phyloP scores from a whole-genome alignment of 2,888 invertebrate genomes.

The Sicus ferrugineus region DNA sequence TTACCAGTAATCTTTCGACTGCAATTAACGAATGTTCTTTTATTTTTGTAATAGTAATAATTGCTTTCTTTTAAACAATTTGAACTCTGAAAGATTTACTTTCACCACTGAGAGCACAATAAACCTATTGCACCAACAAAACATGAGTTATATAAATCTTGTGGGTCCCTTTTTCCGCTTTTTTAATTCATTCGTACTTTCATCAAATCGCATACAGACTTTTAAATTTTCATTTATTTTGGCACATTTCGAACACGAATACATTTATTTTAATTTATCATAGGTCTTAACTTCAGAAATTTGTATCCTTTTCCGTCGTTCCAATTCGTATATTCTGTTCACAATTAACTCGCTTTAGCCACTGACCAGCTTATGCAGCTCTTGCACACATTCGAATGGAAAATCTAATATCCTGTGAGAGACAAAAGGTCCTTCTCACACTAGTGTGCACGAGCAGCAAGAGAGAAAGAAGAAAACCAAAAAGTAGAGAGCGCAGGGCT shows the following conservation, averaged over 20 bases:
- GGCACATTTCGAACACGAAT: not conserved
- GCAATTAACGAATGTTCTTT: too few relatives aligned
- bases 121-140: too few relatives aligned
- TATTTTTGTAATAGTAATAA: too few relatives aligned
- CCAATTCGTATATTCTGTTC: constrained; percentile 41
- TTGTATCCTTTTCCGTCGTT: constrained; percentile 24
- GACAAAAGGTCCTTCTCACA: constrained; percentile 24
- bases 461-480: constrained; percentile 15
- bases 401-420: constrained; percentile 44
- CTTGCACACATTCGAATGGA: constrained; percentile 27
- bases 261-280: not conserved
- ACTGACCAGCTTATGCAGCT: constrained; percentile 38
- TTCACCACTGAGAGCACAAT: not conserved
- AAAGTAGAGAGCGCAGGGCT: too few relatives aligned
- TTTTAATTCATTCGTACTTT: not conserved
- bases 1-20: too few relatives aligned
- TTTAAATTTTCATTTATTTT: not conserved
- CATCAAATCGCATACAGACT: not conserved
- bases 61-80: not conserved
- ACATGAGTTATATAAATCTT: too few relatives aligned
- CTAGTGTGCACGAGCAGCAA: not conserved
- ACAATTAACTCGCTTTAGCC: constrained; percentile 47
- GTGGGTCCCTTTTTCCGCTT: not conserved
- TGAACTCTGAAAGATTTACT: too few relatives aligned
- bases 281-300: not conserved